phyloP scores from a whole-genome alignment of 2,113 vertebrate genomes.

The Stigmatopora nigra region DNA sequence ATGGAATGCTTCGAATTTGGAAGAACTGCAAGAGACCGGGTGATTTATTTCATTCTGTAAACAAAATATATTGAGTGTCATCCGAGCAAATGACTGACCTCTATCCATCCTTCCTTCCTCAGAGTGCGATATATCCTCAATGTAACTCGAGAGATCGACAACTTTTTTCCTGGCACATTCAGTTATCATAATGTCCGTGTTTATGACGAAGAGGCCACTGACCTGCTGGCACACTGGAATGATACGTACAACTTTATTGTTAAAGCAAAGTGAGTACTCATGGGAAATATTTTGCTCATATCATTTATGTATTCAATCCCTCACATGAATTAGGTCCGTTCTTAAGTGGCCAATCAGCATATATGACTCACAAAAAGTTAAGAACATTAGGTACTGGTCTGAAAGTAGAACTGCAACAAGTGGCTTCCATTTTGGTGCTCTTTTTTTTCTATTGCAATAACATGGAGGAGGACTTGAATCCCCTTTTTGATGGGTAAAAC shows the following conservation, averaged over 20 bases:
- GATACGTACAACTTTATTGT: constrained; percentile 96
- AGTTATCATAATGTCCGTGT: constrained; percentile 92
- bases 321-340: background rate
- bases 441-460: too few relatives aligned
- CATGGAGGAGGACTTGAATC: too few relatives aligned
- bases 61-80: constrained; percentile 34
- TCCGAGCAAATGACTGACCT: constrained; percentile 35
- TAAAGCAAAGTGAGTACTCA: constrained; percentile 85
- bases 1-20: constrained; percentile 98
- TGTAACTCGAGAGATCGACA: constrained; percentile 94
- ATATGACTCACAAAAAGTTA: background rate
- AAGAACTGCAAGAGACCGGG: constrained; percentile 91
- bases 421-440: too few relatives aligned
- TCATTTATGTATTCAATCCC: background rate
- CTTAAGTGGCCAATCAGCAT: background rate
- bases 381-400: background rate
- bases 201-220: constrained; percentile 89
- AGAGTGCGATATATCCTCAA: constrained; percentile 96
- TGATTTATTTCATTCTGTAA: constrained; percentile 66
- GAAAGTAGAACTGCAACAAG: too few relatives aligned
- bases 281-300: constrained; percentile 6
- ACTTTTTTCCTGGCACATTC: constrained; percentile 93
- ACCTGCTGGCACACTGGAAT: constrained; percentile 96
- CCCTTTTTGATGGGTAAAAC: background rate
- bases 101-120: constrained; percentile 41